phyloP scores from a whole-genome alignment of 1,140 invertebrate species.

The Antheraea mylitta region DNA sequence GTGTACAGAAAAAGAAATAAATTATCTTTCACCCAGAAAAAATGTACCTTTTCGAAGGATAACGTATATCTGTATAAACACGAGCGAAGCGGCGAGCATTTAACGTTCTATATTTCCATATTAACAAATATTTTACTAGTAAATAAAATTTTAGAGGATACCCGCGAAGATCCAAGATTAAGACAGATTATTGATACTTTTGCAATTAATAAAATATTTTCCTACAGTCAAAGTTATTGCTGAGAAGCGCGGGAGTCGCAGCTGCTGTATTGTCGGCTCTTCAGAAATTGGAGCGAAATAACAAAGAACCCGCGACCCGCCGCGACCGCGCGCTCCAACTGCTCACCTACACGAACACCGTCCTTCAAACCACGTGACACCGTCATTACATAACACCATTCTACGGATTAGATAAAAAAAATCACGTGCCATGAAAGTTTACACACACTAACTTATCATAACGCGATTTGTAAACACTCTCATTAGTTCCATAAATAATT shows the following conservation, averaged over 20 bases:
- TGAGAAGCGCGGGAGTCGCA: conserved; percentile 54
- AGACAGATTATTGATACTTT: too few species aligned
- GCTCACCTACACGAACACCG: conserved; percentile 53
- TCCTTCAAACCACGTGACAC: conserved; percentile 54
- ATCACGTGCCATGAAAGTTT: background rate
- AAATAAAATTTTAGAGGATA: too few species aligned
- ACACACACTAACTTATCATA: background rate
- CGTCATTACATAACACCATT: background rate
- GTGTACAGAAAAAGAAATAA: too few species aligned
- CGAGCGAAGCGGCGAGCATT: too few species aligned
- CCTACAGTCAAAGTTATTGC: conserved; percentile 54
- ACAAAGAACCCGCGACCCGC: conserved; percentile 14
- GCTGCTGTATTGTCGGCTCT: conserved; percentile 47
- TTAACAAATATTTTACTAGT: too few species aligned
- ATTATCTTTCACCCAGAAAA: too few species aligned
- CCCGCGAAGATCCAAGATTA: too few species aligned
- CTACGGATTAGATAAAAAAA: background rate
- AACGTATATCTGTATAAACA: too few species aligned
- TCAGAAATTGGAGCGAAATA: conserved; percentile 32
- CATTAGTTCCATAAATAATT: background rate
- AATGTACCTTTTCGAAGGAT: too few species aligned
- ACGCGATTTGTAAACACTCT: background rate
- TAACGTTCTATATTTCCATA: too few species aligned
- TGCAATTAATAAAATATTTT: too few species aligned
- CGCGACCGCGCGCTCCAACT: conserved; percentile 47